These are phyloP conservation scores for Thysanoteuthis rhombus DNA, from an alignment of 2,888 invertebrate genomes.

Conservation along the genomic window DNA sequence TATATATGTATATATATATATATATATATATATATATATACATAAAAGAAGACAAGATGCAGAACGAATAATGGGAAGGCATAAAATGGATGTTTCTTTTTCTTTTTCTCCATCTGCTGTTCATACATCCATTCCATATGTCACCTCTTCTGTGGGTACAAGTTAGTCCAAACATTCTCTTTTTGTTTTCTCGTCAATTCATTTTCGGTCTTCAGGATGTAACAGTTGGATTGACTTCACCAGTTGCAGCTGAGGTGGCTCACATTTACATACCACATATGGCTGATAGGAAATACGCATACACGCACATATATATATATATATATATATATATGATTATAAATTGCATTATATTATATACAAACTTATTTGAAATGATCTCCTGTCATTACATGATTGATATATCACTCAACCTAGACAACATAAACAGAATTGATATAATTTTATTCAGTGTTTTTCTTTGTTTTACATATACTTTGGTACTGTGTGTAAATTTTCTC, in stretches of 20 bases:
- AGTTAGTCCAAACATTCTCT: neutral
- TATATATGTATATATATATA: too few species aligned
- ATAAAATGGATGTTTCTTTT: neutral
- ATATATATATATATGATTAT: neutral
- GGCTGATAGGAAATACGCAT: neutral
- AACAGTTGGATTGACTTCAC: neutral
- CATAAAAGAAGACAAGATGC: neutral
- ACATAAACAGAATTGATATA: too few species aligned
- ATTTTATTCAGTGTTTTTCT: too few species aligned
- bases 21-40: too few species aligned
- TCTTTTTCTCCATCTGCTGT: accelerated
- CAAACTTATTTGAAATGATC: too few species aligned
- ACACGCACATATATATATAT: neutral
- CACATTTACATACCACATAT: neutral
- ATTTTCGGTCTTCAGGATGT: neutral
- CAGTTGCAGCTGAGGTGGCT: neutral
- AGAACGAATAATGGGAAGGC: neutral
- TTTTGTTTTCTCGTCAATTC: neutral
- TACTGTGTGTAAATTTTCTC: too few species aligned
- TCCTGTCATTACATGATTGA: too few species aligned
- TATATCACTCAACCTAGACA: too few species aligned
- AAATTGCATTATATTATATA: too few species aligned
- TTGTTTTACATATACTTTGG: too few species aligned
- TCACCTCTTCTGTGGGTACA: neutral
- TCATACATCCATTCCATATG: neutral